Conservation (phyloP, 2,888 invertebrate species). For the Euzophera pinguis region DNA sequence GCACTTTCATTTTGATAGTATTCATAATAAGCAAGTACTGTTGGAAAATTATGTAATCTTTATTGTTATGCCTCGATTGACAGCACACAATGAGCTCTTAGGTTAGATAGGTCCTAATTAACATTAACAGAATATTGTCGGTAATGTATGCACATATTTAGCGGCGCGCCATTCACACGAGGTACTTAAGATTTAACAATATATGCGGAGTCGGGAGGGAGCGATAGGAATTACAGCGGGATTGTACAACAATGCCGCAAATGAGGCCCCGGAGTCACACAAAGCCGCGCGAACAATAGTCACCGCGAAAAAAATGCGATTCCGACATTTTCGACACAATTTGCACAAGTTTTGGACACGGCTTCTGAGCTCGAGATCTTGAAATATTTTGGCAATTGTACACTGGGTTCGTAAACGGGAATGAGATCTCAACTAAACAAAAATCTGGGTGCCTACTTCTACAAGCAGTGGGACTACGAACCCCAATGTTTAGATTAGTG, state of each 20-base stretch:
- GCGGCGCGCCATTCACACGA: neutral
- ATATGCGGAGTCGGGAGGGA: neutral
- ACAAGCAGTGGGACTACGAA: no score
- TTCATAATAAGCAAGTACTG: neutral
- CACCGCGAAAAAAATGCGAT: slow-evolving; percentile 13
- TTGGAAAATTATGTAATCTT: neutral
- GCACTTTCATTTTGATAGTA: neutral
- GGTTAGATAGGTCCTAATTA: neutral
- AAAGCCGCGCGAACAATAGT: slow-evolving; percentile 11
- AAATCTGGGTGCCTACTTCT: no score
- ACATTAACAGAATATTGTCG: neutral
- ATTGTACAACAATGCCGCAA: slow-evolving; percentile 3
- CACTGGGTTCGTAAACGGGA: no score
- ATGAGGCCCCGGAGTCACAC: neutral
- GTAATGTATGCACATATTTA: slow-evolving; percentile 11
- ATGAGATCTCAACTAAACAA: no score
- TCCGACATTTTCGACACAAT: slow-evolving; percentile 21
- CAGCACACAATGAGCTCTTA: neutral
- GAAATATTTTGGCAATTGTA: neutral
- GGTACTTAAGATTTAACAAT: slow-evolving; percentile 7
- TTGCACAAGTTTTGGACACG: slow-evolving; percentile 17
- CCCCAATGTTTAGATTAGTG: no score
- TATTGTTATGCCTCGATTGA: neutral
- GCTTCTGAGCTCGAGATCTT: neutral
- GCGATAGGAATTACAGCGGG: slow-evolving; percentile 3